These are phyloP conservation scores for Myopa testacea DNA, from an alignment of 2,888 invertebrate species.

Conservation along the genomic window DNA sequence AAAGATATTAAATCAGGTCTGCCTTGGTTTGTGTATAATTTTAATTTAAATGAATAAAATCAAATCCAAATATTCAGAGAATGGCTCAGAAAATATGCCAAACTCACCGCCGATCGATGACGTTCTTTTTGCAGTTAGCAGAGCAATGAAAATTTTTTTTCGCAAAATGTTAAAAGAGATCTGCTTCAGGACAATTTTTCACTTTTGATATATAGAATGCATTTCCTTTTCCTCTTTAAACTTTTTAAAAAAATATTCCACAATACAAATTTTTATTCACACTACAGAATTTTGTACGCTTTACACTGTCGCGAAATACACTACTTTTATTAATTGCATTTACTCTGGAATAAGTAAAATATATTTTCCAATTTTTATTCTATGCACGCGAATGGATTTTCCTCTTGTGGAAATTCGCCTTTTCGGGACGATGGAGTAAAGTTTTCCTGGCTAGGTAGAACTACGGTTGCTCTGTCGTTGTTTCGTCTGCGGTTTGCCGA, in stretches of 20 bases:
- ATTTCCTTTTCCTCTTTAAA: background rate
- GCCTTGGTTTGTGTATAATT: no score
- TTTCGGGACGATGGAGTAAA: conserved; percentile 36
- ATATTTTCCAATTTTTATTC: conserved; percentile 38
- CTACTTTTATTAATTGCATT: conserved; percentile 24
- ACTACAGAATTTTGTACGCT: conserved; percentile 19
- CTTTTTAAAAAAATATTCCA: background rate
- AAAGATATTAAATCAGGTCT: background rate
- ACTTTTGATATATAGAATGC: background rate
- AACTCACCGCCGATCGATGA: conserved; percentile 39
- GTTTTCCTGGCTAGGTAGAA: conserved; percentile 22
- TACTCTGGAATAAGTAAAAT: conserved; percentile 25
- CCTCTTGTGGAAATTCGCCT: conserved; percentile 41
- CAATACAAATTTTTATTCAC: background rate
- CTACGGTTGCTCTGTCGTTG: conserved; percentile 10
- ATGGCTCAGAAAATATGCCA: background rate
- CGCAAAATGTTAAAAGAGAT: conserved; percentile 4
- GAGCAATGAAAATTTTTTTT: background rate
- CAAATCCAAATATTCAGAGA: no score
- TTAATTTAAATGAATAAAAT: no score
- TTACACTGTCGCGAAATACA: conserved; percentile 37
- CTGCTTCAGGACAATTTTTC: background rate
- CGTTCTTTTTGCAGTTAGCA: conserved; percentile 17
- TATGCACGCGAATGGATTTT: conserved; percentile 37
- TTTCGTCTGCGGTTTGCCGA: conserved; percentile 9